phyloP scores from a whole-genome alignment of 1,140 invertebrate genomes.

The Bombyx mandarina region DNA sequence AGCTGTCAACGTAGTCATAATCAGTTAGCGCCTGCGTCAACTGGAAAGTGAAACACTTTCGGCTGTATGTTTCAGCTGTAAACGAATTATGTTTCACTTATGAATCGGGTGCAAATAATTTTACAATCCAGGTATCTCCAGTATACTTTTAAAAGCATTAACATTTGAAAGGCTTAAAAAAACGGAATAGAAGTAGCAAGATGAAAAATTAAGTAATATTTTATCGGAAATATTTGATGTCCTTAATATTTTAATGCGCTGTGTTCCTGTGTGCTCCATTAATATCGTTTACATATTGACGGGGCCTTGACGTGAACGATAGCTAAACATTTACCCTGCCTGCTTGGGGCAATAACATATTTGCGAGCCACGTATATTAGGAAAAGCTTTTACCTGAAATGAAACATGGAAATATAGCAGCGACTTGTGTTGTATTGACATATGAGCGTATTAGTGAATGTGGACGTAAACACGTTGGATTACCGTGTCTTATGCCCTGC shows the following conservation, averaged over 20 bases:
- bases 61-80: no score
- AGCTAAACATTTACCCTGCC: slow-evolving; percentile 19
- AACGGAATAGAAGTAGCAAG: no score
- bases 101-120: no score
- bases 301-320: slow-evolving; percentile 11
- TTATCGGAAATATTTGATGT: not conserved
- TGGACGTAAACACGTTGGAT: slow-evolving; percentile 9
- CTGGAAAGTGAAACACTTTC: no score
- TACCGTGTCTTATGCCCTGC: slow-evolving; percentile 8
- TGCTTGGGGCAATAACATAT: slow-evolving; percentile 18
- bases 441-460: slow-evolving; percentile 16
- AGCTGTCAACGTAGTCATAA: no score
- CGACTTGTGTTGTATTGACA: slow-evolving; percentile 13
- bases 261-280: slow-evolving; percentile 1
- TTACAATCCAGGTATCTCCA: no score
- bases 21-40: no score
- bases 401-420: slow-evolving; percentile 11
- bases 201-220: no score
- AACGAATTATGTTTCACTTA: no score
- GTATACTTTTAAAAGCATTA: no score
- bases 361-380: slow-evolving; percentile 20
- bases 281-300: slow-evolving; percentile 6
- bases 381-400: slow-evolving; percentile 29
- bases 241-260: not conserved
- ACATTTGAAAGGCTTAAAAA: no score